These are phyloP conservation scores for Temnothorax curvispinosus DNA, from an alignment of 1,140 invertebrate species.

Conservation along the genomic window DNA sequence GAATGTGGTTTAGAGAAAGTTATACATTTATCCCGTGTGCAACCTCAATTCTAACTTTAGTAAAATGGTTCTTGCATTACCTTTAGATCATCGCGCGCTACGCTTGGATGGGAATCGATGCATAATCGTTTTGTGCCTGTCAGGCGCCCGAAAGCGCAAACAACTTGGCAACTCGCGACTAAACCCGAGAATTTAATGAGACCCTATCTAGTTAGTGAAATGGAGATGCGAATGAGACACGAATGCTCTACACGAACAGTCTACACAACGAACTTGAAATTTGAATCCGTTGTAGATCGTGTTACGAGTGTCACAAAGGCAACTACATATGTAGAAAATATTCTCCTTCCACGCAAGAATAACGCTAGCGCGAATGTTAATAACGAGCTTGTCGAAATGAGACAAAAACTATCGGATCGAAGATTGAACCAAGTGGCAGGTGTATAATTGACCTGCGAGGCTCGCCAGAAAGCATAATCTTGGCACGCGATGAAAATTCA, in stretches of 20 bases:
- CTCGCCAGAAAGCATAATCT: slow-evolving; percentile 74
- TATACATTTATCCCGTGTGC: not conserved
- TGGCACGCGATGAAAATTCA: slow-evolving; percentile 81
- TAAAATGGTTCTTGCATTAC: not conserved
- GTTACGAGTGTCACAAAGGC: not conserved
- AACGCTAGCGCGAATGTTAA: not conserved
- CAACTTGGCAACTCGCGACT: not conserved
- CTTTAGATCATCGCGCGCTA: not conserved
- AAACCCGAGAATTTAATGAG: not conserved
- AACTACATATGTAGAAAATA: not conserved
- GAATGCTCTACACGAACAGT: not conserved
- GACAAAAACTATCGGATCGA: not conserved
- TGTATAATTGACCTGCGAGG: slow-evolving; percentile 68
- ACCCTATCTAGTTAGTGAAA: not conserved
- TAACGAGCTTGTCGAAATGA: not conserved
- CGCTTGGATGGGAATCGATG: not conserved
- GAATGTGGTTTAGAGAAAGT: slow-evolving; percentile 38
- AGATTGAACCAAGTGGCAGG: not conserved
- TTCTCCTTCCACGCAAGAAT: not conserved
- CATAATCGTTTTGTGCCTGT: not conserved
- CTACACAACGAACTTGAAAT: not conserved
- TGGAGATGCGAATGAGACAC: not conserved
- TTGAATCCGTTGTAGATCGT: not conserved
- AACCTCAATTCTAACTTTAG: slow-evolving; percentile 45
- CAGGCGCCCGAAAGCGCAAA: not conserved